Evolutionary conservation across 2,113 vertebrate species (phyloP), one percentile per base, ranked within the genome.

Genomic region (Petroica traversi): DNA sequence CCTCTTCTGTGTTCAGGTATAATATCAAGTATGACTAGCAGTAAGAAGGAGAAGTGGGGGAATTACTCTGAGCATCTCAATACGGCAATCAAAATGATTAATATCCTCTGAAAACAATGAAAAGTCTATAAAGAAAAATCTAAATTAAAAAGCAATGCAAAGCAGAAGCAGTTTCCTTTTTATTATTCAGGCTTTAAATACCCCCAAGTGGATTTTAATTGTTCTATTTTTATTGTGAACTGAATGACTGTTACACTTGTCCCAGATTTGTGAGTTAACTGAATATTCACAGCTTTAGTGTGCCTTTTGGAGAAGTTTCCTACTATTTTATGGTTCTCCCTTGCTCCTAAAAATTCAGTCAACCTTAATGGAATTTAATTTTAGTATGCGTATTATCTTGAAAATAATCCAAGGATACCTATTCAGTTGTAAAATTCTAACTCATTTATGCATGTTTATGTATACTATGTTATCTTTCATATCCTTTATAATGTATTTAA

Each of bases 381-480:
- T 88, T 82, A 86, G 62, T 74, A 49, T 66, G 11, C n/a, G 23
- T 11, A 69, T 89, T 63, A 89, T 67, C 84, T 77, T 88, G 55
- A 86, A 75, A 58, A 74, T 75, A 72, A 89, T 64, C 20, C 59
- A 93, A 86, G 36, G 41, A 68, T 29, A 75, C 17, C 18, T 89
- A 64, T 84, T 81, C 34, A 75, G 18, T 81, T 59, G 69, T 95
- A 95, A 96, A 92, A 92, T 61, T 34, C 11, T 55, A 82, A 91
- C 23, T 71, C 8, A 64, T 73, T 43, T 61, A 85, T 67, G 40
- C 20, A 78, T 12, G 14, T 51, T 10, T 54, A 52, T 31, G 66
- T 94, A 43, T 90, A 43, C 29, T 84, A 18, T 86, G 91, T 94
- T 92, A 64, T 74, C 63, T 97, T 94, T 94, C 54, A 76, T 86